These are phyloP conservation scores for Amiota mariae DNA, from an alignment of 2,888 invertebrate species.

Conservation along the genomic window DNA sequence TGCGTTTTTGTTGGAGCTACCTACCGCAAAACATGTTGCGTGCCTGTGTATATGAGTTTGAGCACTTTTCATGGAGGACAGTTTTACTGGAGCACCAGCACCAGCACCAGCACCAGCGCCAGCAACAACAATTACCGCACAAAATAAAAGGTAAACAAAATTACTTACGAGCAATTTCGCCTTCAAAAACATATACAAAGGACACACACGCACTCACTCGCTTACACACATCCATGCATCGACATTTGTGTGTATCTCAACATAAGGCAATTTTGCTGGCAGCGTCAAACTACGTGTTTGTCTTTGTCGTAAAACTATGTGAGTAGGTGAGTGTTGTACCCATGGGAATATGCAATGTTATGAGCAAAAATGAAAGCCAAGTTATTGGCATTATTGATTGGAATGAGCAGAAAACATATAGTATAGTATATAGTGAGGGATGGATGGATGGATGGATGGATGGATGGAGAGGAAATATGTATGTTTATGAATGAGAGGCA, in stretches of 20 bases:
- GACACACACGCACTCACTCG: slow-evolving; percentile 6
- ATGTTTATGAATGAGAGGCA: too few species aligned
- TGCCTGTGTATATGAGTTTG: slow-evolving; percentile 35
- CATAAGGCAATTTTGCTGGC: slow-evolving; percentile 20
- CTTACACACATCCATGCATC: not conserved
- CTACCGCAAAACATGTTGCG: not conserved
- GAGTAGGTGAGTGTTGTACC: slow-evolving; percentile 8
- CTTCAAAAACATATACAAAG: slow-evolving; percentile 49
- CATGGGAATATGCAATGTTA: slow-evolving; percentile 15
- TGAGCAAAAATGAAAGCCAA: slow-evolving; percentile 11
- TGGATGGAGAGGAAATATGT: too few species aligned
- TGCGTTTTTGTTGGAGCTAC: too few species aligned
- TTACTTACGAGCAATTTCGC: slow-evolving; percentile 63
- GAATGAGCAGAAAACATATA: not conserved
- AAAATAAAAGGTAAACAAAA: slow-evolving; percentile 66
- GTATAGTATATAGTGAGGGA: too few species aligned
- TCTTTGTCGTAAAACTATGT: not conserved
- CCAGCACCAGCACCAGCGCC: slow-evolving; percentile 48
- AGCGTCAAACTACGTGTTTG: not conserved
- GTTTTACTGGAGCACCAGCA: slow-evolving; percentile 46
- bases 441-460: too few species aligned
- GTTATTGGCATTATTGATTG: slow-evolving; percentile 25
- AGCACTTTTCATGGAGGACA: slow-evolving; percentile 52
- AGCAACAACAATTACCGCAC: slow-evolving; percentile 62
- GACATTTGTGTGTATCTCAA: not conserved